A percentile compares a stretch with the other conserved stretches of the same genome.
Conservation (phyloP, 2,888 invertebrate genomes). For the Cenopis cana region DNA sequence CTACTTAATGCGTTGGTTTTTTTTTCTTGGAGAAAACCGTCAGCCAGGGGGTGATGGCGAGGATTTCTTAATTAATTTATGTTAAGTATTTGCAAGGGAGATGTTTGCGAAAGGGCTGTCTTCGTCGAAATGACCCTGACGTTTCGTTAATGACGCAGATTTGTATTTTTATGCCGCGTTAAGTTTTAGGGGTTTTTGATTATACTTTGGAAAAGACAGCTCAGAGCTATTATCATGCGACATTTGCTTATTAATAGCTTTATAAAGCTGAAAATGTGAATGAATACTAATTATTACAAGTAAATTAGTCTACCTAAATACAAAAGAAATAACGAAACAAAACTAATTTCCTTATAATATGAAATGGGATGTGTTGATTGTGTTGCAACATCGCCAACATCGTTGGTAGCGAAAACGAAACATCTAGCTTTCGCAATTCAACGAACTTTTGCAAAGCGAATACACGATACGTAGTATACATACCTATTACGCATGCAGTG, state of each 20-base stretch:
- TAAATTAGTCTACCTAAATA: not conserved
- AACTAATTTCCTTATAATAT: too few relatives aligned
- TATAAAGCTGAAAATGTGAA: not conserved
- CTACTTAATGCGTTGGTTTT: constrained; percentile 69
- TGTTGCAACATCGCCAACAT: too few relatives aligned
- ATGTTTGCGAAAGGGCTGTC: constrained; percentile 64
- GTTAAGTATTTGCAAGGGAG: constrained; percentile 71
- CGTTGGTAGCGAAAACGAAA: too few relatives aligned
- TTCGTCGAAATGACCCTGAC: constrained; percentile 63
- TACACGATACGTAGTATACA: not conserved
- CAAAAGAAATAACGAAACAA: not conserved
- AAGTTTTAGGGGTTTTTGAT: constrained; percentile 64
- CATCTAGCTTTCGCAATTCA: too few relatives aligned
- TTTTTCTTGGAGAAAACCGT: constrained; percentile 64
- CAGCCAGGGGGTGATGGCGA: constrained; percentile 77
- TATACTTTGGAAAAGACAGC: constrained; percentile 40
- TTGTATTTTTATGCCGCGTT: constrained; percentile 69
- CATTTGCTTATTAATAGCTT: not conserved
- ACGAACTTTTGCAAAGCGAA: not conserved
- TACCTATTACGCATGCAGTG: constrained; percentile 11
- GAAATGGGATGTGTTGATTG: too few relatives aligned
- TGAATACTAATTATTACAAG: not conserved
- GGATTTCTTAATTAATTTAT: constrained; percentile 83
- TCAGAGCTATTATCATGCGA: constrained; percentile 4
- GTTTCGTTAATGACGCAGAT: constrained; percentile 64